Evolutionary conservation across 2,888 invertebrate genomes (phyloP).

Genomic region (Chymomyza amoena): DNA sequence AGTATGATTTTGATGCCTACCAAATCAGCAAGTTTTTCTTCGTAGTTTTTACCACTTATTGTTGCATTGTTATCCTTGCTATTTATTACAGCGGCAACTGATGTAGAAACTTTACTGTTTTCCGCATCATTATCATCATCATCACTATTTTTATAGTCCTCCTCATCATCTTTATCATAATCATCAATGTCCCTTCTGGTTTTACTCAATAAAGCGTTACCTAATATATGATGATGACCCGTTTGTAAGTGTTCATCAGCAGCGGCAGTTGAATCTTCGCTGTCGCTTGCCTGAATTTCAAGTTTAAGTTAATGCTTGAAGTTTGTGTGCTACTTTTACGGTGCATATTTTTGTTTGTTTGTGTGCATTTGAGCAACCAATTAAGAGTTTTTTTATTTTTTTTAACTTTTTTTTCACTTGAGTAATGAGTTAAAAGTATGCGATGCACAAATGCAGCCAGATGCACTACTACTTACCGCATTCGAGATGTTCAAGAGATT

Average conservation of each 20-base stretch:
- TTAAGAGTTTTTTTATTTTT: conserved; percentile 20
- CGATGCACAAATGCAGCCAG: conserved; percentile 31
- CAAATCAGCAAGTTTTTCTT: conserved; percentile 74
- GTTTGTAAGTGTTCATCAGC: conserved; percentile 34
- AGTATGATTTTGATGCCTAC: conserved; percentile 57
- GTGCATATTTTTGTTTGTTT: conserved; percentile 4
- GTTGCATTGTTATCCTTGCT: conserved; percentile 30
- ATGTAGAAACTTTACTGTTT: background rate
- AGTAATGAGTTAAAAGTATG: conserved; percentile 1
- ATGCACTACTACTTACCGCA: conserved; percentile 57
- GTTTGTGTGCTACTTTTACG: background rate
- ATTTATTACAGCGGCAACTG: background rate
- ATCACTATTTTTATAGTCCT: conserved; percentile 78
- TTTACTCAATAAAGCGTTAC: conserved; percentile 64
- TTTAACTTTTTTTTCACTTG: conserved; percentile 12
- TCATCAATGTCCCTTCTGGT: conserved; percentile 19
- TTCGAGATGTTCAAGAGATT: conserved; percentile 64
- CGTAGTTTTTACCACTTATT: conserved; percentile 72
- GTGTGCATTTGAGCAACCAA: conserved; percentile 42
- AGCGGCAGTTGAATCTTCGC: conserved; percentile 64
- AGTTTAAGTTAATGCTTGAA: conserved; percentile 53
- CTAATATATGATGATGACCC: conserved; percentile 43
- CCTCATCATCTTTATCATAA: conserved; percentile 60
- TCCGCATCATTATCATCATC: conserved; percentile 7
- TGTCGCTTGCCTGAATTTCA: conserved; percentile 77